A percentile compares a stretch with the other conserved stretches of the same genome.
phyloP scores from a whole-genome alignment of 2,797 vertebrate species.

The Pangasius djambal region DNA sequence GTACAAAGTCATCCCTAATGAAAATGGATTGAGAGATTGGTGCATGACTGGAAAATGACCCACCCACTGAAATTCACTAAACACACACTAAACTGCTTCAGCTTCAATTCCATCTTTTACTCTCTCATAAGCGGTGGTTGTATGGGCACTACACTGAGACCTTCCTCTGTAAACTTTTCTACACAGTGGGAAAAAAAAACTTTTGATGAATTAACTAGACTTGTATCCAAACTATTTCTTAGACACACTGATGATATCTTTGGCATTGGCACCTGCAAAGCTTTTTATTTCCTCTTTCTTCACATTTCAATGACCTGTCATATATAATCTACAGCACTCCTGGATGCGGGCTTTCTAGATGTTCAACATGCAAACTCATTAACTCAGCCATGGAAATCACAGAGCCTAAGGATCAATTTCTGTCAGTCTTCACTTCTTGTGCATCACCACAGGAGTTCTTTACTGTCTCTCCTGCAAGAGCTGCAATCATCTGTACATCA shows the following conservation, averaged over 20 bases:
- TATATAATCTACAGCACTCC: conserved; percentile 7
- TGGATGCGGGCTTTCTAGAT: background rate
- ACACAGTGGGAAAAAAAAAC: background rate
- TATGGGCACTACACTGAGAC: background rate
- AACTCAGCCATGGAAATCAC: background rate
- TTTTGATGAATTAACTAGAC: background rate
- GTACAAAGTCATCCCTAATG: background rate
- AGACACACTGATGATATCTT: background rate
- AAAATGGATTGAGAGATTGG: background rate
- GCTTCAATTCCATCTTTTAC: background rate
- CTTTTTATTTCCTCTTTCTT: conserved; percentile 10
- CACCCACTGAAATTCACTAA: background rate
- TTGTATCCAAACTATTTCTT: background rate
- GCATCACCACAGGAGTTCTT: conserved; percentile 14
- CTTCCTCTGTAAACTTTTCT: background rate
- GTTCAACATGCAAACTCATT: conserved; percentile 9
- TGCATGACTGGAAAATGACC: background rate
- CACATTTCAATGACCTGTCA: background rate
- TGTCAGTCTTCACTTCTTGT: background rate
- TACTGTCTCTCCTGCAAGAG: background rate
- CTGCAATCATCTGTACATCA: conserved; percentile 7
- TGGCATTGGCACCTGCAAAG: background rate
- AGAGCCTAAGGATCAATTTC: background rate
- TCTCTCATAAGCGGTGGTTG: background rate
- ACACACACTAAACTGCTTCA: background rate